Percentiles rank a stretch among this genome's conserved stretches.
Conservation (phyloP, 2,797 vertebrate genomes). For the Enteromius paludinosus region DNA sequence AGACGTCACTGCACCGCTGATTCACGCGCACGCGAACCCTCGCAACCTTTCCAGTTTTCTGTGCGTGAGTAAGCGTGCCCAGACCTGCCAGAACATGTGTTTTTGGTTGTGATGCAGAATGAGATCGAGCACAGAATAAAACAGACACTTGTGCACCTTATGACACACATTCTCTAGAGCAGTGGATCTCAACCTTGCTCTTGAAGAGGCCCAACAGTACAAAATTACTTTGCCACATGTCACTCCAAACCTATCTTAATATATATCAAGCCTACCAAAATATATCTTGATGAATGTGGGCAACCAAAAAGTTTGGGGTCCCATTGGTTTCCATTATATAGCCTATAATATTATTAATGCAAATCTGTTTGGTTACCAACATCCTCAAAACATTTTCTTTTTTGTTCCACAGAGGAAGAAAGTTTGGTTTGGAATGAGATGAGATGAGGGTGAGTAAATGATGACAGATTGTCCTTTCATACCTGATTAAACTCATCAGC, state of each 20-base stretch:
- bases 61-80: constrained; percentile 32
- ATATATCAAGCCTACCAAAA: no score
- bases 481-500: constrained; percentile 4
- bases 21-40: constrained; percentile 54
- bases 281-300: background rate
- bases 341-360: background rate
- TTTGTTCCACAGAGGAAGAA: background rate
- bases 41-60: constrained; percentile 3
- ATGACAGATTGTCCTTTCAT: background rate
- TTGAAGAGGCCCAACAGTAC: background rate
- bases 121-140: background rate
- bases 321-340: background rate
- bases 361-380: background rate
- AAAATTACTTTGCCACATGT: background rate
- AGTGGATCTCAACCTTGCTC: constrained; percentile 1
- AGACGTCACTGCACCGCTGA: constrained; percentile 45
- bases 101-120: constrained; percentile 71
- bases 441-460: background rate
- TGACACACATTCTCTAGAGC: background rate
- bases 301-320: background rate
- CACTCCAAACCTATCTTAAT: background rate
- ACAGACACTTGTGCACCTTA: background rate
- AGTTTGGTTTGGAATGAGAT: background rate
- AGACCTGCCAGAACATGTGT: constrained; percentile 65
- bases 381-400: background rate